These are phyloP conservation scores for Biston stratarius DNA, from an alignment of 2,888 invertebrate species.

Conservation along the genomic window DNA sequence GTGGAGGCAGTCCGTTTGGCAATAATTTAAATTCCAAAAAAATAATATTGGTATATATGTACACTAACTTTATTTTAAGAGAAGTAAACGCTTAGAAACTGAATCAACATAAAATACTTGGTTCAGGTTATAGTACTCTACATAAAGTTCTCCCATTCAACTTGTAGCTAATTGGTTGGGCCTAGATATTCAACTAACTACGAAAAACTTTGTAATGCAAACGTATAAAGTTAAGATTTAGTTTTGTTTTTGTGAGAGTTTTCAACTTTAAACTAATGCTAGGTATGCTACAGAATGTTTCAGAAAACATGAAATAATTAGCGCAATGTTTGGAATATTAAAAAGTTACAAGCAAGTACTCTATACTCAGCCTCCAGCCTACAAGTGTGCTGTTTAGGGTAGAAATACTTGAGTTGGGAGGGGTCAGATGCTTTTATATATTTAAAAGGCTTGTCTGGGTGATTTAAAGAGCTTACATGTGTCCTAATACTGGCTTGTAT, in stretches of 20 bases:
- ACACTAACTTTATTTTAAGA: neutral
- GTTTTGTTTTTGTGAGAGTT: neutral
- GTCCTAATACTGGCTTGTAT: no score
- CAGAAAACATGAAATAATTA: neutral
- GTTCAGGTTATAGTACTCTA: neutral
- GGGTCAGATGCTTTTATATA: no score
- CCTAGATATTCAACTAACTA: conserved; percentile 20
- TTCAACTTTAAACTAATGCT: neutral
- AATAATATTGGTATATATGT: no score
- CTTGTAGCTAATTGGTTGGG: conserved; percentile 36
- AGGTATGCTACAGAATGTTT: neutral
- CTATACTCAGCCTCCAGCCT: no score
- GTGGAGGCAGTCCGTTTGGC: no score
- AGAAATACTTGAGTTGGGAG: no score
- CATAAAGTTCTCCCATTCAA: conserved; percentile 14
- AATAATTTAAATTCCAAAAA: no score
- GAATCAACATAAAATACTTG: neutral
- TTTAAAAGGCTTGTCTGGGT: no score
- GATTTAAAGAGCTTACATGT: no score
- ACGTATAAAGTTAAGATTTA: conserved; percentile 12
- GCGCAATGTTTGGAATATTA: no score
- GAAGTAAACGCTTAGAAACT: neutral
- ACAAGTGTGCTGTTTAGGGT: no score
- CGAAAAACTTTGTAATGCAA: conserved; percentile 11
- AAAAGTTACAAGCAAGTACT: no score